These are phyloP conservation scores for Eilema caniola DNA, from an alignment of 2,888 invertebrate species.

Conservation along the genomic window DNA sequence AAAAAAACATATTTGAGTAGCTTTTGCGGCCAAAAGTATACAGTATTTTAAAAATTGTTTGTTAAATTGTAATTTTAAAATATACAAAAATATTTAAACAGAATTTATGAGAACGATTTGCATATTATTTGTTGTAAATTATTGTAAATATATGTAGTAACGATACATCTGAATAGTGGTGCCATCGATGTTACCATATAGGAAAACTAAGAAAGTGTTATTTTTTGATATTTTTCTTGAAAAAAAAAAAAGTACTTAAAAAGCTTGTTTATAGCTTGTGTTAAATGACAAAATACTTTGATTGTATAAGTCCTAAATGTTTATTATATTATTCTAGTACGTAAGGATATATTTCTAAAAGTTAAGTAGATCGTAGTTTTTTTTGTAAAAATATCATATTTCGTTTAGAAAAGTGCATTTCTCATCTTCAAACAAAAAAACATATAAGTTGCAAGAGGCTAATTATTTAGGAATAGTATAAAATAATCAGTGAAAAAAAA, in stretches of 20 bases:
- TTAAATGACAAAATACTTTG: constrained; percentile 37
- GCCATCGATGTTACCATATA: constrained; percentile 83
- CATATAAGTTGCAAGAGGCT: constrained; percentile 47
- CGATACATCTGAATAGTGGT: constrained; percentile 63
- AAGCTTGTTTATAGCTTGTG: constrained; percentile 35
- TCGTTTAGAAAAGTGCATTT: constrained; percentile 21
- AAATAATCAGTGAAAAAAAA: not conserved
- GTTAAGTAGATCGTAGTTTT: not conserved
- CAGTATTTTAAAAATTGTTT: constrained; percentile 7
- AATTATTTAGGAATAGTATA: constrained; percentile 20
- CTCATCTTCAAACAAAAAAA: constrained; percentile 36
- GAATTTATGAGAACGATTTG: constrained; percentile 33
- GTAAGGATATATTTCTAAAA: constrained; percentile 6
- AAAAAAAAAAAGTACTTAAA: constrained; percentile 55
- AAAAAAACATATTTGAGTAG: not conserved
- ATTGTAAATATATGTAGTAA: constrained; percentile 46
- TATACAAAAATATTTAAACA: not conserved
- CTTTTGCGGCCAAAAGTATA: constrained; percentile 2
- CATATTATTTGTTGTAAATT: constrained; percentile 37
- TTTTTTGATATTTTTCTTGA: constrained; percentile 61
- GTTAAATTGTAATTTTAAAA: constrained; percentile 2
- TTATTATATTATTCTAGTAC: constrained; percentile 13
- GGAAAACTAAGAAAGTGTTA: constrained; percentile 49
- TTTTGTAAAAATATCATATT: constrained; percentile 1
- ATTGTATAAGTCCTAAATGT: constrained; percentile 13